These are phyloP conservation scores for Therioaphis trifolii DNA, from an alignment of 2,888 invertebrate species.

Conservation along the genomic window DNA sequence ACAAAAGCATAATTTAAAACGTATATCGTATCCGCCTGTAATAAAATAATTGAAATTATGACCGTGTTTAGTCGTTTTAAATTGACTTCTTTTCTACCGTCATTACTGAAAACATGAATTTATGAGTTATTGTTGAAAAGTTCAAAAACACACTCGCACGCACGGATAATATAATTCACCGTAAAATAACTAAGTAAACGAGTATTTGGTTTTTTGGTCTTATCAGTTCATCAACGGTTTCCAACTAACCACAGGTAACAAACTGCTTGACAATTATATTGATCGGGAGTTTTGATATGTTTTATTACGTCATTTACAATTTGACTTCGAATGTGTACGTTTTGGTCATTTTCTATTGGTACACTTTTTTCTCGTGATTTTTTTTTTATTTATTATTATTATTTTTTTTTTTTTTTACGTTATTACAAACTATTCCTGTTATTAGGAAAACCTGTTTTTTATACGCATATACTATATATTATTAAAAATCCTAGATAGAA, in stretches of 20 bases:
- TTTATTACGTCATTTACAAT: constrained; percentile 49
- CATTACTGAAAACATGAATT: not conserved
- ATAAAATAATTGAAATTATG: too few relatives aligned
- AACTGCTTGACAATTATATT: constrained; percentile 31
- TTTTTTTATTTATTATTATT: too few relatives aligned
- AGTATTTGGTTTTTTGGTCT: not conserved
- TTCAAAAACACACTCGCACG: not conserved
- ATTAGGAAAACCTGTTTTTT: constrained; percentile 58
- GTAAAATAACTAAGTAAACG: constrained; percentile 21
- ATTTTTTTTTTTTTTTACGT: constrained; percentile 15
- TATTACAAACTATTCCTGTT: constrained; percentile 51
- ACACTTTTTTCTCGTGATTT: constrained; percentile 8
- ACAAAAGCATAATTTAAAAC: too few relatives aligned
- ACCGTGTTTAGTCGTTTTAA: not conserved
- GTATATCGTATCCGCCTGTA: too few relatives aligned
- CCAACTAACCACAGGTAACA: constrained; percentile 39
- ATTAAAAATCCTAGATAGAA: constrained; percentile 28
- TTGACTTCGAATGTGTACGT: constrained; percentile 41
- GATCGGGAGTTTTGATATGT: constrained; percentile 54
- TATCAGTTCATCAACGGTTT: constrained; percentile 39
- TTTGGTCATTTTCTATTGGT: constrained; percentile 45
- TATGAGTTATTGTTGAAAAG: not conserved
- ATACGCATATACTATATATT: not conserved
- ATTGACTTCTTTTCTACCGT: not conserved
- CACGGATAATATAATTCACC: not conserved